These are phyloP conservation scores for Sebastes umbrosus DNA, from an alignment of 2,797 vertebrate species.

Conservation along the genomic window DNA sequence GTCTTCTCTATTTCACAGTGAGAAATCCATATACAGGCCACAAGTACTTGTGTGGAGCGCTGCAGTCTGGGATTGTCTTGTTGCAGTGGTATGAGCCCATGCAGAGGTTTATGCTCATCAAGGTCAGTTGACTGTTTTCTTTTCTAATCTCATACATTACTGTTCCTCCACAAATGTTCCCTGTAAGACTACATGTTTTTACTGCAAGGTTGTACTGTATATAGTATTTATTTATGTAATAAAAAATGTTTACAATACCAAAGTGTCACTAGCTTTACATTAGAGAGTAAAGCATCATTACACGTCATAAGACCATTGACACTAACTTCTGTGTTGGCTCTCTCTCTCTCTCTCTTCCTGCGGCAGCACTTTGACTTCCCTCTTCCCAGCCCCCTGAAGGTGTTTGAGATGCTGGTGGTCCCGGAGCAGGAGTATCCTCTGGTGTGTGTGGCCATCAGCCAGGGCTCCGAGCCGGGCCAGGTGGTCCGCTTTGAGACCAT, in stretches of 20 bases:
- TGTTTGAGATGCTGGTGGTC: slow-evolving; percentile 98
- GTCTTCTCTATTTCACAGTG: slow-evolving; percentile 76
- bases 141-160: neutral
- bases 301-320: neutral
- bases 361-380: slow-evolving; percentile 98
- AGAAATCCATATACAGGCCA: slow-evolving; percentile 97
- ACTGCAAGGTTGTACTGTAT: neutral
- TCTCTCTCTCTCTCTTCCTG: neutral
- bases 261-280: neutral
- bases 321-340: neutral
- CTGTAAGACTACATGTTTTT: neutral
- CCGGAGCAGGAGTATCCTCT: slow-evolving; percentile 98
- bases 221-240: too few species aligned
- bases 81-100: slow-evolving; percentile 99
- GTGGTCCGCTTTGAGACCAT: slow-evolving; percentile 98
- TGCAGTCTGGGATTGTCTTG: slow-evolving; percentile 96
- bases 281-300: neutral
- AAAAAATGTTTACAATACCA: too few species aligned
- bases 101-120: slow-evolving; percentile 99
- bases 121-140: slow-evolving; percentile 79
- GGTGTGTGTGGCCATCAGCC: slow-evolving; percentile 95
- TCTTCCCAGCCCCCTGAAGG: slow-evolving; percentile 92
- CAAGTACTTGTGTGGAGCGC: slow-evolving; percentile 96
- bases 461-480: slow-evolving; percentile 87
- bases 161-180: neutral